Evolutionary conservation across 2,888 invertebrate species (phyloP), one percentile per base, ranked within the genome.

Genomic region (Stenotaenia linearis): DNA sequence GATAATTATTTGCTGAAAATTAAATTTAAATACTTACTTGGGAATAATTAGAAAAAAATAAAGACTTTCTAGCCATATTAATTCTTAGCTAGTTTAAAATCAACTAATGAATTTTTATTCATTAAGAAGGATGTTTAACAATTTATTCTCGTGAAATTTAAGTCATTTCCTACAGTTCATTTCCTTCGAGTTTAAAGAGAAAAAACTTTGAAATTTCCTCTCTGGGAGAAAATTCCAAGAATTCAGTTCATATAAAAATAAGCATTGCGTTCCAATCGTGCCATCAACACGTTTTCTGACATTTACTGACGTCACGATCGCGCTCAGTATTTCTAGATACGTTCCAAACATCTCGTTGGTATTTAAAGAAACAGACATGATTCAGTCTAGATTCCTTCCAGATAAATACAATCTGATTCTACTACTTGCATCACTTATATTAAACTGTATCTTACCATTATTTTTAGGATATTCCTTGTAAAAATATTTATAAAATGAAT

Each of bases 161-260:
- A 25, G 15, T 69, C 69, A 69, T 69, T 69, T 69, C 28, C 28
- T 69, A 15, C 4, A 1, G n/a, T 50, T 12, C n/a, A 3, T 18
- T n/a, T 21, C 56, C 28, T 28, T 69, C 25, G 21, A 12, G 25
- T 28, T 28, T 28, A 28, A 10, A n/a, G 12, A 0, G 28, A 69
- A 69, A 56, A 69, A 69, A 69, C 23, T 25, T 69, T 69, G 25
- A 69, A 50, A 69, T 69, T 28, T 69, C 69, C 69, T 69, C 69
- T 69, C 18, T 25, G 25, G n/a, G 12, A 69, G 28, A 69, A 69
- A 69, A 69, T 69, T 69, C 69, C 25, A 69, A 12, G 69, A 69
- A 69, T 69, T 28, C 25, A 28, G 6, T 4, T 12, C 28, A 69
- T 69, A 25, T 69, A 69, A 69, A 69, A 69, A 69, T 69, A 28